Base-by-base conservation (phyloP, 2,888 invertebrate genomes). In the Agrochola lychnidis region DNA sequence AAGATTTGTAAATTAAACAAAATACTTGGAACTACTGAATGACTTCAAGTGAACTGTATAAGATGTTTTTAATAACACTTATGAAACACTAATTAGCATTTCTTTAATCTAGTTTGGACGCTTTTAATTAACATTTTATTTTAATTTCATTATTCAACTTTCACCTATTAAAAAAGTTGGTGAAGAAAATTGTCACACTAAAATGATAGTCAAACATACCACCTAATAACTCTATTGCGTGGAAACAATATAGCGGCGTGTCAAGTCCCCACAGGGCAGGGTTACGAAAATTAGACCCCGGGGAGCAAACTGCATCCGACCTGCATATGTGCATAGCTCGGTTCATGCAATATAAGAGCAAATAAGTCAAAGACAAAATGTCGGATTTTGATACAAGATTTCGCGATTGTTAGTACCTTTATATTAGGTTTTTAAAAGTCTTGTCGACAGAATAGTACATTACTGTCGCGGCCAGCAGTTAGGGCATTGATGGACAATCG, bases 231-330 rank as follows among this genome's bases (percentile, higher is more conserved):
- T 90, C 86, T 73, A 73, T 83, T 42, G 10, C 16, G 19, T 77
- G 51, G 66, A 78, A 83, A 83, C 81, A 85, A 85, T 89, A 85
- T 71, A 85, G 80, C 84, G 87, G 88, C 83, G 88, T 86, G 88
- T 82, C 83, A 89, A 89, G 90, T 92, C 92, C 93, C 93, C 91
- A 88, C 84, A 88, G 92, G 92, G 93, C 93, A 91, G 95, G 96
- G 96, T 95, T 95, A 95, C 94, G 92, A 95, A 96, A 96, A 96
- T 96, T 95, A 94, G 94, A 95, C 96, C 94, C 95, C 89, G 78
- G 96, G 94, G 96, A 95, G 89, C 81, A 85, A 83, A 92, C 92
- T 95, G 96, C 96, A 96, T 94, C 94, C 93, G 93, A 95, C 93
- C 95, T 96, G 95, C 96, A 96, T 95, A 93, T 94, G 93, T 93